Percentiles rank a stretch among this genome's conserved stretches.
phyloP scores from a whole-genome alignment of 1,140 invertebrate genomes.

The Pomacea maculata region DNA sequence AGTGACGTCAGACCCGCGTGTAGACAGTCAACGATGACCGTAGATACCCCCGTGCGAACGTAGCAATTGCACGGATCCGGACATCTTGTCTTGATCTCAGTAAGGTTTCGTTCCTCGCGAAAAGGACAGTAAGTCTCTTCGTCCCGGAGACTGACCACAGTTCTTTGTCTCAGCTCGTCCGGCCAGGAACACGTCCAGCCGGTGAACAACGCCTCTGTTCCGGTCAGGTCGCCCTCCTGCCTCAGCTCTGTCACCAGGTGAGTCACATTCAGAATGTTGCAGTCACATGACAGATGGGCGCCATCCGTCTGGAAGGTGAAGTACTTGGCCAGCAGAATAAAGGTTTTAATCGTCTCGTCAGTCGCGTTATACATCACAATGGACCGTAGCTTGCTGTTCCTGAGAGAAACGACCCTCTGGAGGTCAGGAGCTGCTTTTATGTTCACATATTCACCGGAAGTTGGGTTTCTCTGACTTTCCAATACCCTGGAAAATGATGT shows the following conservation, averaged over 20 bases:
- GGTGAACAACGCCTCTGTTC: conserved; percentile 40
- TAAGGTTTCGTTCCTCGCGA: not conserved
- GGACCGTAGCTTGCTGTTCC: conserved; percentile 26
- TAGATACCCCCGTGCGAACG: conserved; percentile 28
- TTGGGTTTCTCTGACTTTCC: conserved; percentile 30
- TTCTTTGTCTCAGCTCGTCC: conserved; percentile 28
- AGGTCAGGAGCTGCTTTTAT: conserved; percentile 13
- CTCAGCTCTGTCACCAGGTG: conserved; percentile 27
- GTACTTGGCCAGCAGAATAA: conserved; percentile 33
- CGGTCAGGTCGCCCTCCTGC: conserved; percentile 17
- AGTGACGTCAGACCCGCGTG: conserved; percentile 17
- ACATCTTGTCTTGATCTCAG: conserved; percentile 19
- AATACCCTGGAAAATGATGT: conserved; percentile 17
- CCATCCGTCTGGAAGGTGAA: conserved; percentile 37
- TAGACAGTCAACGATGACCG: conserved; percentile 48
- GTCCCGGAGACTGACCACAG: conserved; percentile 26
- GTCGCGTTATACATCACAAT: conserved; percentile 20
- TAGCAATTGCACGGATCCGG: conserved; percentile 41
- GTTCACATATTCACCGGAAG: conserved; percentile 26
- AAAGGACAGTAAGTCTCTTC: conserved; percentile 42
- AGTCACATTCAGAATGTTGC: conserved; percentile 40
- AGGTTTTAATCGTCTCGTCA: conserved; percentile 16
- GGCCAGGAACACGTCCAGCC: conserved; percentile 44
- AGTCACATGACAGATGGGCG: conserved; percentile 41
- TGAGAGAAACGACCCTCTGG: conserved; percentile 34